These are phyloP conservation scores for Hetaerina americana DNA, from an alignment of 1,140 invertebrate species.

Conservation along the genomic window DNA sequence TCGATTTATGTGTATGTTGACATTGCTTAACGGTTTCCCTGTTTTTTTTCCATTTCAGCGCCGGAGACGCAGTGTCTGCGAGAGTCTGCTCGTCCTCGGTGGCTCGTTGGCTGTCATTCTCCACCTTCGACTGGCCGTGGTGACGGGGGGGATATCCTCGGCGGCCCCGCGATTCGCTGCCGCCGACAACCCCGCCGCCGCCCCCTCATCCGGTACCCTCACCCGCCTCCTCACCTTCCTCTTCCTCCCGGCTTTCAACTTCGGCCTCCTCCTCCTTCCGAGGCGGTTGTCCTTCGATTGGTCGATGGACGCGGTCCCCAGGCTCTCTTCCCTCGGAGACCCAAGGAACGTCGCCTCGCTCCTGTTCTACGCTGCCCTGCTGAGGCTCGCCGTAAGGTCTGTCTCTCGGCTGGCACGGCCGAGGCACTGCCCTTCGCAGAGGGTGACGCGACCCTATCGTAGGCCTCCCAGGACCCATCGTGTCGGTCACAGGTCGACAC, in stretches of 20 bases:
- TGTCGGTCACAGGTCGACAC: neutral
- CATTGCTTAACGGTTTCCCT: too few relatives aligned
- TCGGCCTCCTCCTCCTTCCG: conserved; percentile 67
- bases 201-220: conserved; percentile 40
- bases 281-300: conserved; percentile 81
- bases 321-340: conserved; percentile 59
- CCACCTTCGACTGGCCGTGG: conserved; percentile 44
- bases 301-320: conserved; percentile 83
- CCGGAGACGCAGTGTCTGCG: conserved; percentile 44
- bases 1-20: too few relatives aligned
- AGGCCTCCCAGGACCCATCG: neutral
- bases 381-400: neutral
- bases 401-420: neutral
- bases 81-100: conserved; percentile 45
- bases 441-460: neutral
- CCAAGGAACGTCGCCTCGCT: conserved; percentile 55
- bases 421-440: neutral
- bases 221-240: conserved; percentile 70
- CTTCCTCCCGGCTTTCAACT: conserved; percentile 78
- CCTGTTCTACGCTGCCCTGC: conserved; percentile 47
- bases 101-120: conserved; percentile 40
- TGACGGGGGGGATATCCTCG: conserved; percentile 47
- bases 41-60: conserved; percentile 17
- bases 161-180: conserved; percentile 62
- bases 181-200: conserved; percentile 81